Evolutionary conservation across 2,888 invertebrate genomes (phyloP).

Genomic region (Brenthis ino): DNA sequence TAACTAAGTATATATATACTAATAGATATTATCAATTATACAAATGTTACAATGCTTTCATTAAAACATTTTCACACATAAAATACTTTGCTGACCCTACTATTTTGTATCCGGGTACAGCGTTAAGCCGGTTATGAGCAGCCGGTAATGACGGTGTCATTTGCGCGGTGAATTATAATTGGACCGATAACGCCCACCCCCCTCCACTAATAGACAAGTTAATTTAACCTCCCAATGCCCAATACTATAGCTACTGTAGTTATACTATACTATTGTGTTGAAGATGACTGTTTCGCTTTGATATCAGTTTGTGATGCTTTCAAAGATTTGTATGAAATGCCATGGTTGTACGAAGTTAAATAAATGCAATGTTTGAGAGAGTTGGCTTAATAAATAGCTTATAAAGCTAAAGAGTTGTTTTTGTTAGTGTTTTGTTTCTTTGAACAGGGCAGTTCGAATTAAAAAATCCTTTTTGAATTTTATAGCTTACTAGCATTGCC

Average conservation of each 20-base stretch:
- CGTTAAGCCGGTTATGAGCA: constrained; percentile 73
- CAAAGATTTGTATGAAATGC: not conserved
- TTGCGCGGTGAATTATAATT: constrained; percentile 76
- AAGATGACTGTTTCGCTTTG: not conserved
- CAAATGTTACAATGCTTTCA: too few relatives aligned
- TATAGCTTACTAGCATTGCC: too few relatives aligned
- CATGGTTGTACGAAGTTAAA: too few relatives aligned
- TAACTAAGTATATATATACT: too few relatives aligned
- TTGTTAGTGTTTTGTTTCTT: too few relatives aligned
- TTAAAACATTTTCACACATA: not conserved
- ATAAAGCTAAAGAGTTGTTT: too few relatives aligned
- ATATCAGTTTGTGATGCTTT: not conserved
- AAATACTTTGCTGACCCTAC: constrained; percentile 48
- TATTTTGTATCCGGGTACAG: constrained; percentile 55
- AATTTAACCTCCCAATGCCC: constrained; percentile 42
- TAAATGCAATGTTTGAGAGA: too few relatives aligned
- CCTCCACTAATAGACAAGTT: constrained; percentile 46
- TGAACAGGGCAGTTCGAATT: too few relatives aligned
- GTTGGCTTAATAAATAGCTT: too few relatives aligned
- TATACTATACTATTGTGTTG: not conserved
- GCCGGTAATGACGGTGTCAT: constrained; percentile 70
- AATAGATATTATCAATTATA: too few relatives aligned
- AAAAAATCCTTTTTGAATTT: too few relatives aligned
- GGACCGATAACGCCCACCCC: constrained; percentile 52
- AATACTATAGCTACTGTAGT: constrained; percentile 15